Conservation (phyloP, 2,113 vertebrate genomes). For the Megaceryle torquata region DNA sequence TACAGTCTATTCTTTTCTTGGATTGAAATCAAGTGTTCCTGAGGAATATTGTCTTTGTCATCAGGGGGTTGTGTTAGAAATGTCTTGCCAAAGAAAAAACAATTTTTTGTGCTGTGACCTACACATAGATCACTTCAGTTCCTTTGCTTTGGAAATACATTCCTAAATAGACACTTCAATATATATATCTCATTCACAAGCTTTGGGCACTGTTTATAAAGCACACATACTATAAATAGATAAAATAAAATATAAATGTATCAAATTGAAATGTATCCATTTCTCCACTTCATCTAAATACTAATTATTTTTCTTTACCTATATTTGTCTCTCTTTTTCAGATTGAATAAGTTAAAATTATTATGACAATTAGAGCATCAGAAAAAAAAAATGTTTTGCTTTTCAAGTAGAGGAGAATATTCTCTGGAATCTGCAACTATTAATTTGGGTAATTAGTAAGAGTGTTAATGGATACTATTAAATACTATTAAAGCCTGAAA, state of each 20-base stretch:
- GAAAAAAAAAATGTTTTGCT: background rate
- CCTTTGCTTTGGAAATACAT: background rate
- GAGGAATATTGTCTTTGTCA: background rate
- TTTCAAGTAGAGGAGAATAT: background rate
- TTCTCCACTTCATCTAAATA: background rate
- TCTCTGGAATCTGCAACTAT: background rate
- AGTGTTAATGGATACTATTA: background rate
- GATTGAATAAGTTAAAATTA: background rate
- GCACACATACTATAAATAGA: background rate
- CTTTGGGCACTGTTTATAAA: background rate
- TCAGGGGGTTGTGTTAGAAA: background rate
- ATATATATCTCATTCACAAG: background rate
- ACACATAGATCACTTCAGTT: rapidly evolving
- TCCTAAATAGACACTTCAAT: background rate
- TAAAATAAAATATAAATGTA: background rate
- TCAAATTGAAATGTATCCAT: background rate
- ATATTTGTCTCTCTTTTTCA: background rate
- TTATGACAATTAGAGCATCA: background rate
- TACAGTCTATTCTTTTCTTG: background rate
- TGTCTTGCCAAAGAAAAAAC: background rate
- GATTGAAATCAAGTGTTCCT: background rate
- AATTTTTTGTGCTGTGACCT: background rate
- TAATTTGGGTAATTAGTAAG: background rate
- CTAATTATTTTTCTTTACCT: background rate
- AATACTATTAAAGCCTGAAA: background rate